These are phyloP conservation scores for Tenebrosternarchus preto DNA, from an alignment of 2,113 vertebrate species.

Conservation along the genomic window DNA sequence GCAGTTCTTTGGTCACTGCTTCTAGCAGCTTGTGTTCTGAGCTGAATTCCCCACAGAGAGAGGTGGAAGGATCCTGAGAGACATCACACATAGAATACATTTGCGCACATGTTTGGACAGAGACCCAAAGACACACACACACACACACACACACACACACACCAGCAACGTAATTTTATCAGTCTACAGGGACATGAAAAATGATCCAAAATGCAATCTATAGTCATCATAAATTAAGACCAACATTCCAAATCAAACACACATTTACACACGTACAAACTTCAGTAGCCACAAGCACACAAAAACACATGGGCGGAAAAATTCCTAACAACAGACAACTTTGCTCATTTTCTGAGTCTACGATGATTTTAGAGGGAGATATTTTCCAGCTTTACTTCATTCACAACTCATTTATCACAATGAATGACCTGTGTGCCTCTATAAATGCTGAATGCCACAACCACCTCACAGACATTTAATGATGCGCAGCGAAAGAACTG, in stretches of 20 bases:
- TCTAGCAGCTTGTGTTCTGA: constrained; percentile 12
- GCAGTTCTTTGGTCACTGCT: background rate
- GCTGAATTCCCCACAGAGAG: background rate
- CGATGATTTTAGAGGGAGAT: background rate
- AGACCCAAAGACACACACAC: background rate
- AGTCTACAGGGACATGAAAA: background rate
- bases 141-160: background rate
- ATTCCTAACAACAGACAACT: background rate
- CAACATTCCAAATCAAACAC: background rate
- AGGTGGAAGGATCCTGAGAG: background rate
- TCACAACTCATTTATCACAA: constrained; percentile 10
- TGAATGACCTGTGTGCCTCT: background rate
- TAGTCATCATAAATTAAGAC: background rate
- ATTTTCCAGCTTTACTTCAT: constrained; percentile 13
- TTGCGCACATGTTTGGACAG: background rate
- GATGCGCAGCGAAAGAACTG: background rate
- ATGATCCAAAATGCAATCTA: constrained; percentile 5
- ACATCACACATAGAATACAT: background rate
- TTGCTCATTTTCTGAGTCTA: background rate
- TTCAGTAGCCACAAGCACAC: background rate
- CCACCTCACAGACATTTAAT: constrained; percentile 1
- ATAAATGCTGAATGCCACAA: background rate
- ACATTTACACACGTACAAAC: background rate
- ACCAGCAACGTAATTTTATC: background rate
- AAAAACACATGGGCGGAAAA: constrained; percentile 3